phyloP scores from a whole-genome alignment of 2,888 invertebrate species.

The Atethmia centrago region DNA sequence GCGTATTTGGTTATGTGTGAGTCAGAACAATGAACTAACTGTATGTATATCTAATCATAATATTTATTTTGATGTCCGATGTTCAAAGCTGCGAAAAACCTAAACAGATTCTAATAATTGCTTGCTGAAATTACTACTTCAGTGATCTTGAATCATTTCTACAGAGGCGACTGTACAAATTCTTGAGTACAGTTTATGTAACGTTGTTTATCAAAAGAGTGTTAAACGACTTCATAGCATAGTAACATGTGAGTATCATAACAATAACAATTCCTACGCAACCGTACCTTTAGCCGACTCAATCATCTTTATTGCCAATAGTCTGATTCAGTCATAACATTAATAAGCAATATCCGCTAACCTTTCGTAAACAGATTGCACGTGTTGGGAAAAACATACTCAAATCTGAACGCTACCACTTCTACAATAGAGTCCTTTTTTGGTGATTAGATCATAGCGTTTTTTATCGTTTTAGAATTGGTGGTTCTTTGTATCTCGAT shows the following conservation, averaged over 20 bases:
- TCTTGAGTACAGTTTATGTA: slow-evolving; percentile 9
- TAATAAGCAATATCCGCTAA: slow-evolving; percentile 88
- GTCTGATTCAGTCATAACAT: slow-evolving; percentile 84
- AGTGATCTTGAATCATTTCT: slow-evolving; percentile 23
- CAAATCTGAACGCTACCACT: slow-evolving; percentile 61
- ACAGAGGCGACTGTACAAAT: slow-evolving; percentile 6
- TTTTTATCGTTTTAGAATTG: slow-evolving; percentile 52
- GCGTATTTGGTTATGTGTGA: slow-evolving; percentile 44
- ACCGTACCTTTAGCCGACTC: slow-evolving; percentile 71
- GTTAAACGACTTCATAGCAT: not conserved
- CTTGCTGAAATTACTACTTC: slow-evolving; percentile 26
- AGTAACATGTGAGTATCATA: slow-evolving; percentile 36
- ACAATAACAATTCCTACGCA: slow-evolving; percentile 49
- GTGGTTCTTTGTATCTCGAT: slow-evolving; percentile 72
- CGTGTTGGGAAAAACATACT: slow-evolving; percentile 72
- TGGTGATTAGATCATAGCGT: not conserved
- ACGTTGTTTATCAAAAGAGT: slow-evolving; percentile 22
- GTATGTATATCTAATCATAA: slow-evolving; percentile 20
- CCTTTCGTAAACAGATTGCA: slow-evolving; percentile 83
- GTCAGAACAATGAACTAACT: slow-evolving; percentile 48
- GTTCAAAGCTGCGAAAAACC: slow-evolving; percentile 46
- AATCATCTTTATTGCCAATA: slow-evolving; percentile 86
- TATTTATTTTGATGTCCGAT: slow-evolving; percentile 49
- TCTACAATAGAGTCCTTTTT: slow-evolving; percentile 49
- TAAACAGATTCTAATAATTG: slow-evolving; percentile 48